A percentile compares a stretch with the other conserved stretches of the same genome.
Conservation (phyloP, 64 coral and sea anemone species). For the Trachythela sp. region DNA sequence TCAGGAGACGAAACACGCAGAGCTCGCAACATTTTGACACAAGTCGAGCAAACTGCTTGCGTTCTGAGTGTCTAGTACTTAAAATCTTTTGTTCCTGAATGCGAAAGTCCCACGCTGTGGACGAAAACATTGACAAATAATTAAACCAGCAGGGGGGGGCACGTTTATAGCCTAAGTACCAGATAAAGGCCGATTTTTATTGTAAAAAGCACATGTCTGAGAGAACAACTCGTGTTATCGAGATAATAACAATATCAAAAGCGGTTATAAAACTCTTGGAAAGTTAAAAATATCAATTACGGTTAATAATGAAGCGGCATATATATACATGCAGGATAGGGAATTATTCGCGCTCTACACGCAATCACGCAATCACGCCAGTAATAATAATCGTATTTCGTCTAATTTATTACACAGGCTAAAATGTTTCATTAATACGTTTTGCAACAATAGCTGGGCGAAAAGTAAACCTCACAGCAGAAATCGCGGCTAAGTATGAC, state of each 20-base stretch:
- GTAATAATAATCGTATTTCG: not conserved
- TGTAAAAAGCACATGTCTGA: not conserved
- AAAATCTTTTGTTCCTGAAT: not conserved
- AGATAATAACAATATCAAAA: not conserved
- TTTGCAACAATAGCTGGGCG: not conserved
- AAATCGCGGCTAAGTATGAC: not conserved
- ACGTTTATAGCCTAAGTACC: not conserved
- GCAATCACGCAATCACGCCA: not conserved
- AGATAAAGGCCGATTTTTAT: not conserved
- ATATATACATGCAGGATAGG: not conserved
- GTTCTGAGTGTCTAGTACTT: not conserved
- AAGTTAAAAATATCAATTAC: not conserved
- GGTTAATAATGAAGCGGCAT: not conserved
- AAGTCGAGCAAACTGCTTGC: not conserved
- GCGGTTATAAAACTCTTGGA: not conserved
- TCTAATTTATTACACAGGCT: not conserved
- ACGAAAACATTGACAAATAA: slow-evolving; percentile 19
- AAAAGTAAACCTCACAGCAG: not conserved
- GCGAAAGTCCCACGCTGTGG: not conserved
- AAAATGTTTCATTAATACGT: not conserved
- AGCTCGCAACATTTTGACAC: not conserved
- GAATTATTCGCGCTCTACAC: not conserved
- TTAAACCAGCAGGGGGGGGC: not conserved
- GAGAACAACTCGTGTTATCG: not conserved
- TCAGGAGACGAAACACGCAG: not conserved